Evolutionary conservation across 2,888 invertebrate genomes (phyloP), one percentile per base, ranked within the genome.

Genomic region (Pegoplata infirma): DNA sequence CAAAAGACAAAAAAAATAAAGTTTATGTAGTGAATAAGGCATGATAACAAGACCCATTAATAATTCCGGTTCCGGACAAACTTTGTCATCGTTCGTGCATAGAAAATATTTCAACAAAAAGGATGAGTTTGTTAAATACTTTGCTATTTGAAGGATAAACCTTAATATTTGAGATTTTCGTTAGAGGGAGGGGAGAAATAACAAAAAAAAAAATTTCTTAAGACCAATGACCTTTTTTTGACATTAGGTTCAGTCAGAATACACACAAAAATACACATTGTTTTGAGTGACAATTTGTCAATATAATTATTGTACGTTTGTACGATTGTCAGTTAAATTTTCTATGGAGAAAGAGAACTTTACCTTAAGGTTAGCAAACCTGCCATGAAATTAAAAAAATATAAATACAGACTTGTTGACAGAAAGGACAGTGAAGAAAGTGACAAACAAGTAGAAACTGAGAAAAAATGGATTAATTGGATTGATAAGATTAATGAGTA

Each of bases 41-140:
- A 87, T 73, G 89, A 88, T 88, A 88, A 88, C 88, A 86, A 88
- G 87, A 81, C 83, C 82, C 86, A 88, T 88, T 88, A 87, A 88
- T 88, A 89, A 88, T 86, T 82, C 82, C 76, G 77, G 59, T 82
- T 82, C 80, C 82, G 78, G 74, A 21, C 59, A 63, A 78, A 76
- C 77, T 78, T 75, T 61, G 17, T 14, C 53, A 66, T 21, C 40
- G 32, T 74, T 53, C 78, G 55, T 66, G 47, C 58, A 47, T 66
- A 28, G 6, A 17, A 64, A 64, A 53, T n/a, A 61, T 4, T 61
- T n/a, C 10, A 8, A 63, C 40, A 21, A 21, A 44, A 51, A 28
- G 25, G 32, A 66, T 14, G 56, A 68, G 46, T 71, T 63, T 36
- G 71, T 64, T 74, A 80, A 77, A 77, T 76, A 66, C 72, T 73